Base-by-base conservation (phyloP, 1,140 invertebrate genomes). In the Homarus americanus region DNA sequence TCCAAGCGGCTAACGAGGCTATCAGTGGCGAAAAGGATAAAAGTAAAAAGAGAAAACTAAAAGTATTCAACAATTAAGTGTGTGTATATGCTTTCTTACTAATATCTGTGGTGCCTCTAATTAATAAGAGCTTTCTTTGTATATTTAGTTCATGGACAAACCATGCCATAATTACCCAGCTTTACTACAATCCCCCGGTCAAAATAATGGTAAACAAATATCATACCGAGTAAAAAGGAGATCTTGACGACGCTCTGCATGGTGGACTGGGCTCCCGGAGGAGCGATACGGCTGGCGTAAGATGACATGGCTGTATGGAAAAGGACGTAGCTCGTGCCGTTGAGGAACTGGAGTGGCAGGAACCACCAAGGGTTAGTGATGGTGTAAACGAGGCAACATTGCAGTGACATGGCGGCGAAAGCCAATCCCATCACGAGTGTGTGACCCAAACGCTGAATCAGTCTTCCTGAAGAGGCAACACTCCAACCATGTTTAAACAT, bases 301-400 rank as follows among this genome's bases (percentile, higher is more conserved):
- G 97, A 97, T 12, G 97, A 96, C 96, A 98, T 98, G 17, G 97
- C 93, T 0, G 97, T 96, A 95, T 98, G 98, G 93, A 97, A 97
- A 89, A 99, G 95, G 17, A 98, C 98, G 93, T 97, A 97, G 0
- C 97, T 97, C 15, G 98, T 94, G 24, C 97, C 97, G 94, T 98
- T 97, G 15, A 97, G 94, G 87, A 98, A 93, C 94, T 99, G 98
- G 44, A 98, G 96, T 7, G 97, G 96, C 84, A 99, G 94, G 80
- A 97, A 96, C 94, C 95, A 96, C 97, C 97, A 98, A 0, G 97
- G 96, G 94, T 98, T 96, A 1, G 95, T 95, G 63, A 98, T 94
- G 44, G 97, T 94, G 7, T 97, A 98, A 94, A 98, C 98, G 4
- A 96, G 94, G 88, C 97, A 95, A 93, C 98, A 98, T 75, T 98